Evolutionary conservation across 2,113 vertebrate species (phyloP).

Genomic region (Lycocorax pyrrhopterus): DNA sequence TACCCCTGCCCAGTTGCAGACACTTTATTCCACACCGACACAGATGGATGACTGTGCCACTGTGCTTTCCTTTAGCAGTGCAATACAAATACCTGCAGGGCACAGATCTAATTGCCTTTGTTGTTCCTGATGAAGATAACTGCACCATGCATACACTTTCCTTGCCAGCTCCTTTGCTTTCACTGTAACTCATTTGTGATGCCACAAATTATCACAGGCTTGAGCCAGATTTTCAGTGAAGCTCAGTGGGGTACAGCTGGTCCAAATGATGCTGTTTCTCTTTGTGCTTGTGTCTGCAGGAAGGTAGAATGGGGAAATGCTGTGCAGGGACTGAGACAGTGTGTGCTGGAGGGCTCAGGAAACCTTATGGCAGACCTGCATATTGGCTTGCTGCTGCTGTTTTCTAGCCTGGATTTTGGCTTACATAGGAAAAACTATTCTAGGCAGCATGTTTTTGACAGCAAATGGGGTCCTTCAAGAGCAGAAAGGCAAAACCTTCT

Average conservation of each 20-base stretch:
- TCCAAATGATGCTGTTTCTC: background rate
- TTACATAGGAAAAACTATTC: background rate
- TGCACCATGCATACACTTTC: background rate
- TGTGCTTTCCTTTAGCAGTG: conserved; percentile 3
- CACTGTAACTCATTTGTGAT: background rate
- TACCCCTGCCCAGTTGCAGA: background rate
- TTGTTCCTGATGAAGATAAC: conserved; percentile 36
- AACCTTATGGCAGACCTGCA: background rate
- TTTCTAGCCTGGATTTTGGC: background rate
- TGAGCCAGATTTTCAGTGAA: background rate
- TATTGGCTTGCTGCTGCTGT: background rate
- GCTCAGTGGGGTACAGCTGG: background rate
- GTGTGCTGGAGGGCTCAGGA: background rate
- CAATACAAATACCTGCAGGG: conserved; percentile 50
- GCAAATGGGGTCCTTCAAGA: background rate
- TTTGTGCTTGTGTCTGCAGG: background rate
- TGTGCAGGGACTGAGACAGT: background rate
- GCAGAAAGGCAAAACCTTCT: background rate
- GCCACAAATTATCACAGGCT: conserved; percentile 4
- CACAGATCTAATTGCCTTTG: conserved; percentile 23
- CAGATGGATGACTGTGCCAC: background rate
- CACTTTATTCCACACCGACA: background rate
- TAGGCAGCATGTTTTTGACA: background rate
- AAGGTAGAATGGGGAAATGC: background rate
- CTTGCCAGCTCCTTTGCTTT: conserved; percentile 12